phyloP scores from a whole-genome alignment of 2,888 invertebrate species.

The Rhopalosiphum nymphaeae region DNA sequence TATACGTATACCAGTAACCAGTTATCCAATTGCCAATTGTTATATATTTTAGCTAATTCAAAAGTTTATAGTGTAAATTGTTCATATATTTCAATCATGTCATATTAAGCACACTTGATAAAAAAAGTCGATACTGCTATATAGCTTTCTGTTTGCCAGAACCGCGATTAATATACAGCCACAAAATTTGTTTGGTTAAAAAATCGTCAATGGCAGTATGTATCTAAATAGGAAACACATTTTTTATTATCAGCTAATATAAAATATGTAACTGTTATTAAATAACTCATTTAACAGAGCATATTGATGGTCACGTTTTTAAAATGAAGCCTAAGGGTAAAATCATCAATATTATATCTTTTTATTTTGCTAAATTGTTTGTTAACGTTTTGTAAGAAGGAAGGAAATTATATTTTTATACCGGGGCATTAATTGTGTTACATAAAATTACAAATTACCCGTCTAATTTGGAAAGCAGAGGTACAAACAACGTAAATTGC shows the following conservation, averaged over 20 bases:
- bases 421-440: not conserved
- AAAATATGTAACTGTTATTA: not conserved
- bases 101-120: not conserved
- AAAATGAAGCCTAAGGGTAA: not conserved
- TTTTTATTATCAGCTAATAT: not conserved
- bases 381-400: not conserved
- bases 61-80: not conserved
- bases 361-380: not conserved
- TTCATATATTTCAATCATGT: not conserved
- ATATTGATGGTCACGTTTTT: not conserved
- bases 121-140: not conserved
- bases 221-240: not conserved
- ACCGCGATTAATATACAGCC: not conserved
- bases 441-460: not conserved
- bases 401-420: not conserved
- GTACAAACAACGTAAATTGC: not conserved
- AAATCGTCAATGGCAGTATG: not conserved
- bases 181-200: not conserved
- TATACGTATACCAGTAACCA: not conserved
- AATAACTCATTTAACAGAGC: not conserved
- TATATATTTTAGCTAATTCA: not conserved
- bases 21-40: not conserved
- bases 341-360: not conserved
- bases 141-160: no score
- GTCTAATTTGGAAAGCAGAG: not conserved